phyloP scores from a whole-genome alignment of 2,797 vertebrate species.

The Brachymystax lenok region DNA sequence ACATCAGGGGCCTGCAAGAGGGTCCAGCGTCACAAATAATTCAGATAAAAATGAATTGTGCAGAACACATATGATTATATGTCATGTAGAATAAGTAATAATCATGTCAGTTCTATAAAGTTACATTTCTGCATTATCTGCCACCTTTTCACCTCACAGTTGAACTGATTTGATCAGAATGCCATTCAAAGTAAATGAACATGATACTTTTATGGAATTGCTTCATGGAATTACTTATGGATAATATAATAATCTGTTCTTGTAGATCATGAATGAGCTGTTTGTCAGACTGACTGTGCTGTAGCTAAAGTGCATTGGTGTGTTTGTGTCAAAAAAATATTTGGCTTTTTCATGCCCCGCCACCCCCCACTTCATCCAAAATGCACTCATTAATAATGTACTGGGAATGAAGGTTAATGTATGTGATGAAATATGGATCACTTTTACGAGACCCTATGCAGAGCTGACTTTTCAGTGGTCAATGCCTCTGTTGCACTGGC shows the following conservation, averaged over 20 bases:
- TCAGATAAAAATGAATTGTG: neutral
- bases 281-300: neutral
- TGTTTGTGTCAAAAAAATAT: slow-evolving; percentile 40
- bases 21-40: neutral
- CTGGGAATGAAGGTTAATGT: slow-evolving; percentile 61
- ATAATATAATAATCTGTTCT: neutral
- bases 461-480: slow-evolving; percentile 53
- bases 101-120: neutral
- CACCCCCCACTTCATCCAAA: slow-evolving; percentile 30
- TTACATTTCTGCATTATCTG: neutral
- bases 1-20: neutral
- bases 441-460: slow-evolving; percentile 52
- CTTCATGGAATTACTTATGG: neutral
- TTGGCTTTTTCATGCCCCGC: slow-evolving; percentile 48
- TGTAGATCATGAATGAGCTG: neutral
- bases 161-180: neutral
- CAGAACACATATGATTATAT: too few species aligned
- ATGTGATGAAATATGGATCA: slow-evolving; percentile 67
- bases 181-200: neutral
- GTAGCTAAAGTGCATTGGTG: slow-evolving; percentile 23
- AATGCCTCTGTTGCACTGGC: slow-evolving; percentile 28
- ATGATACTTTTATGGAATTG: neutral
- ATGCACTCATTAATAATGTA: slow-evolving; percentile 60
- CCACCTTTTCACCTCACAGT: neutral
- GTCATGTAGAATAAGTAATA: too few species aligned